Evolutionary conservation across 2,888 invertebrate genomes (phyloP), one percentile per base, ranked within the genome.

Genomic region (Phanerotoma sp.): DNA sequence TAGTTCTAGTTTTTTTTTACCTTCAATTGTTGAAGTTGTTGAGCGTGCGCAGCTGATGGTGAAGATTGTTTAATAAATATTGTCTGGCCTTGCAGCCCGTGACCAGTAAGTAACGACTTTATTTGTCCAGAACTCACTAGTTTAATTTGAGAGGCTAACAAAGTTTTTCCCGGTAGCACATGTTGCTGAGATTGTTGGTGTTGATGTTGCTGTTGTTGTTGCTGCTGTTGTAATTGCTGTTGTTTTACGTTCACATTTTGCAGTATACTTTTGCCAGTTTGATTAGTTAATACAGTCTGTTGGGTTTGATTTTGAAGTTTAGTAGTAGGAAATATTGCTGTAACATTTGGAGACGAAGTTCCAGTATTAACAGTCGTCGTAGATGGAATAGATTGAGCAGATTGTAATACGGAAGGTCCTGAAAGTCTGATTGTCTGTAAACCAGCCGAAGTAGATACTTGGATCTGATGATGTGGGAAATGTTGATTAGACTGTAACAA

Each of bases 341-440:
- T 58, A 18, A 66, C 64, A 47, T 63, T 76, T 22, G 73, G 61
- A 40, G 71, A 73, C 7, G 75, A 76, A 48, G 72, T 77, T 0
- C 72, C 62, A n/a, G 72, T 70, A 18, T 67, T 62, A 37, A 66
- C 70, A 21, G 76, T 70, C 15, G 72, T 71, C 5, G 78, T 73
- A 2, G 75, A 68, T 40, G 78, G 76, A 9, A 75, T 61, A 0
- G 79, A 71, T 57, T 81, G 80, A 6, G 76, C 66, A 3, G 77
- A 72, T 20, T 77, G 76, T 15, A 77, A 60, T 3, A 77, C 77
- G 5, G 77, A 77, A 33, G 76, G 77, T 2, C 77, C 82, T 1
- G 82, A 82, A 48, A 84, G 78, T 25, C 83, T 80, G 52, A 81
- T 80, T 0, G 83, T 76, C 62, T 83, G 83, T 10, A 83, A 72